These are phyloP conservation scores for Xiphorhynchus elegans DNA, from an alignment of 2,113 vertebrate genomes.

Conservation along the genomic window DNA sequence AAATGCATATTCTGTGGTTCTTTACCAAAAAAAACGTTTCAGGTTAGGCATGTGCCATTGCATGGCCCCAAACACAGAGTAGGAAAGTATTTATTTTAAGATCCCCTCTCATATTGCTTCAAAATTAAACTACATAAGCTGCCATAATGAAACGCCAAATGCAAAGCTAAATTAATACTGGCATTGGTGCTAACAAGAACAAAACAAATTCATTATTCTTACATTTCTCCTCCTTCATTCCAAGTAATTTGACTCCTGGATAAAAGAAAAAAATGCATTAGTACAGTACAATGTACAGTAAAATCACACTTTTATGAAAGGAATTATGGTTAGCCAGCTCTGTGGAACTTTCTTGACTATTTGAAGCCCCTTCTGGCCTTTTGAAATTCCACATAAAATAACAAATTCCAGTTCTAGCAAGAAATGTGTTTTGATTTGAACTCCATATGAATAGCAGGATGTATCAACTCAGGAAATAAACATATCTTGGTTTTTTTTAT, in stretches of 20 bases:
- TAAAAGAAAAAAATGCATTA: background rate
- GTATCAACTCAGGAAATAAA: background rate
- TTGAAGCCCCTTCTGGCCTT: background rate
- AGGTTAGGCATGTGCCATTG: background rate
- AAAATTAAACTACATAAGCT: background rate
- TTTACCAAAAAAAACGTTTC: background rate
- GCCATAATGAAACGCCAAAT: background rate
- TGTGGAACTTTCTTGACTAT: background rate
- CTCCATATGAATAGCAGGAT: background rate
- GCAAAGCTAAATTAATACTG: background rate
- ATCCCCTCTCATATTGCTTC: background rate
- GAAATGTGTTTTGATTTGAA: background rate
- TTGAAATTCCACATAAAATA: background rate
- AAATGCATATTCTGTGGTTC: fast-evolving
- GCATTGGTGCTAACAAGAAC: background rate
- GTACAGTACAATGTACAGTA: background rate
- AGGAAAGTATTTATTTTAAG: background rate
- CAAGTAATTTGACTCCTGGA: background rate
- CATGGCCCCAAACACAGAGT: background rate
- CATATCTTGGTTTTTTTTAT: background rate
- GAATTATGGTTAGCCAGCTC: background rate
- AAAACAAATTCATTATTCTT: background rate
- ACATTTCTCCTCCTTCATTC: background rate
- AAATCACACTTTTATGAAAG: background rate
- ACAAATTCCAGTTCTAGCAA: background rate